These are phyloP conservation scores for Coendou prehensilis DNA, from an alignment of 2,797 vertebrate genomes.

Conservation along the genomic window DNA sequence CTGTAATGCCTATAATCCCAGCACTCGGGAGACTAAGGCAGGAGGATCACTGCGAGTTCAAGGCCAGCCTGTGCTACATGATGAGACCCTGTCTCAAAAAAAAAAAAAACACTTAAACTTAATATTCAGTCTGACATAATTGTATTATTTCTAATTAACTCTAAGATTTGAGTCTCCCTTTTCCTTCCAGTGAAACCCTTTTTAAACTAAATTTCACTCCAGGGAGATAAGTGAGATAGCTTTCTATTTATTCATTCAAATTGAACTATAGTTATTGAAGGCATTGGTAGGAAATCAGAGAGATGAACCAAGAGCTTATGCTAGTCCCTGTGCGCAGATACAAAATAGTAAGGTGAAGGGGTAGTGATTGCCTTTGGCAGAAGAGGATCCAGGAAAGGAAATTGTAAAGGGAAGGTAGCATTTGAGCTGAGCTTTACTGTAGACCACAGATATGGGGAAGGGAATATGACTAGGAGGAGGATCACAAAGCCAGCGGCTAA, in stretches of 20 bases:
- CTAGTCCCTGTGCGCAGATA: no score
- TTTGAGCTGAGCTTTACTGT: not conserved
- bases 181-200: not conserved
- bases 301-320: not conserved
- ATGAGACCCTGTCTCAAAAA: not conserved
- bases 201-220: not conserved
- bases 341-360: not conserved
- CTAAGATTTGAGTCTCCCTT: not conserved
- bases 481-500: not conserved
- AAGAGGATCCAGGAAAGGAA: not conserved
- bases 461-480: not conserved
- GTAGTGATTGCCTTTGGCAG: not conserved
- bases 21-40: not conserved
- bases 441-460: not conserved
- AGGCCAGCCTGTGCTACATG: not conserved
- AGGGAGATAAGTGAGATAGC: not conserved
- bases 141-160: not conserved
- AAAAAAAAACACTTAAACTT: not conserved
- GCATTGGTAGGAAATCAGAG: not conserved
- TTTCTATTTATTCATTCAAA: not conserved
- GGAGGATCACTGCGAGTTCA: not conserved
- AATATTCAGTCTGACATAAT: not conserved
- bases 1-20: not conserved
- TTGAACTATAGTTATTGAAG: not conserved
- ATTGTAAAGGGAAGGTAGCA: not conserved